Evolutionary conservation across 2,888 invertebrate genomes (phyloP).

Genomic region (Chalcosyrphus nemorum): DNA sequence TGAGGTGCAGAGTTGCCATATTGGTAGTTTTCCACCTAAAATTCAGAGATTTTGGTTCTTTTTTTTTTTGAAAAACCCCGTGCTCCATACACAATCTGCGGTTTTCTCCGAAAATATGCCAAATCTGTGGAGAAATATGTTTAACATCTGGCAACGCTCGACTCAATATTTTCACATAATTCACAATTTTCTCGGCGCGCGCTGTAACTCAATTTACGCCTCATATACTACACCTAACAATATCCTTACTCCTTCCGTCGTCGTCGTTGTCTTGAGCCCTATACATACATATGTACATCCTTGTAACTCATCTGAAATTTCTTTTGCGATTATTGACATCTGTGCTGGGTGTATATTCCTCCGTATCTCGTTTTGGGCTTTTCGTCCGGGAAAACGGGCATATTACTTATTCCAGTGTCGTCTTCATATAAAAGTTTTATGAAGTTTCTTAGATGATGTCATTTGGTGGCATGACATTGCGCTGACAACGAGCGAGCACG

Average conservation of each 20-base stretch:
- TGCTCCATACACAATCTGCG: too few species aligned
- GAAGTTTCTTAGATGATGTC: conserved; percentile 52
- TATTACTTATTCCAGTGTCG: conserved; percentile 59
- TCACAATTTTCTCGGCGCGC: conserved; percentile 37
- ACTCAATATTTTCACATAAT: conserved; percentile 50
- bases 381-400: neutral
- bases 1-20: too few species aligned
- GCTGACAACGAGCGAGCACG: neutral
- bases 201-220: conserved; percentile 50
- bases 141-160: too few species aligned
- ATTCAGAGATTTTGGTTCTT: too few species aligned
- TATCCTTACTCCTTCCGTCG: neutral
- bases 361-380: neutral
- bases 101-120: too few species aligned
- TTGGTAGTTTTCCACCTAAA: too few species aligned
- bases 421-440: conserved; percentile 68
- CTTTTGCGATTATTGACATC: conserved; percentile 43
- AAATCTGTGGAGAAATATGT: too few species aligned
- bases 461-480: conserved; percentile 50
- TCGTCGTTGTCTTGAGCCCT: neutral
- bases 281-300: too few species aligned
- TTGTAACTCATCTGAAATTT: conserved; percentile 20
- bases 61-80: too few species aligned
- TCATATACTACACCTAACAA: conserved; percentile 16
- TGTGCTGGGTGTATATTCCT: neutral